A percentile compares a stretch with the other conserved stretches of the same genome.
Evolutionary conservation across 2,888 invertebrate species (phyloP).

Genomic region (Chrysolina oricalcia): DNA sequence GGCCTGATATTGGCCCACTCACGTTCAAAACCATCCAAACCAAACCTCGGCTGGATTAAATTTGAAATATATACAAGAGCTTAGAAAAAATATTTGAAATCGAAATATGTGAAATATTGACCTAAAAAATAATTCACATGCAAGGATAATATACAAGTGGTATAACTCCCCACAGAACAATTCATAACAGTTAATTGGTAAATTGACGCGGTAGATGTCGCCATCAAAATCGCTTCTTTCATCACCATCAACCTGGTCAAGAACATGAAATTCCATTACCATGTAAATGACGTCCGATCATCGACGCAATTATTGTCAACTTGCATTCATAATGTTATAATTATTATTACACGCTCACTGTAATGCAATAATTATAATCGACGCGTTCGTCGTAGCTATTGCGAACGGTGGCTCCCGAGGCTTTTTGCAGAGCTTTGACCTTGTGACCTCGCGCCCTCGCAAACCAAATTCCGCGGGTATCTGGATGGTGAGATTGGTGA

Average conservation of each 20-base stretch:
- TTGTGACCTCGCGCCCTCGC: conserved; percentile 41
- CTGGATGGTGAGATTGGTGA: conserved; percentile 7
- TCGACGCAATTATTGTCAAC: conserved; percentile 28
- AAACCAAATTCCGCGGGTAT: conserved; percentile 25
- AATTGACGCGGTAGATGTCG: too few species aligned
- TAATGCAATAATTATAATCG: conserved; percentile 25
- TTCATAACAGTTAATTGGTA: too few species aligned
- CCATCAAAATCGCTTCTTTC: background rate
- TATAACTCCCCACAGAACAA: too few species aligned
- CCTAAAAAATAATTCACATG: too few species aligned
- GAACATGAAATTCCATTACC: background rate
- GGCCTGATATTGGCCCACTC: too few species aligned
- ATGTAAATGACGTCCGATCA: conserved; percentile 10
- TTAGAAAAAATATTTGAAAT: too few species aligned
- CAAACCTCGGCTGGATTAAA: too few species aligned
- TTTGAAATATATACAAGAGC: too few species aligned
- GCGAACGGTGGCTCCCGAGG: conserved; percentile 14
- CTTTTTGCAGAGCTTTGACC: conserved; percentile 38
- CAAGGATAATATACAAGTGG: too few species aligned
- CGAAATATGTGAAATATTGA: too few species aligned
- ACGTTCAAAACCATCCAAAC: too few species aligned
- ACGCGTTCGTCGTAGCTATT: conserved; percentile 10
- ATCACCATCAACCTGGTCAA: background rate
- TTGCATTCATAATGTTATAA: conserved; percentile 23
- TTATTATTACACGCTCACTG: conserved; percentile 2